Base-by-base conservation (phyloP, 2,797 vertebrate genomes). In the Phoxinus dragarum region DNA sequence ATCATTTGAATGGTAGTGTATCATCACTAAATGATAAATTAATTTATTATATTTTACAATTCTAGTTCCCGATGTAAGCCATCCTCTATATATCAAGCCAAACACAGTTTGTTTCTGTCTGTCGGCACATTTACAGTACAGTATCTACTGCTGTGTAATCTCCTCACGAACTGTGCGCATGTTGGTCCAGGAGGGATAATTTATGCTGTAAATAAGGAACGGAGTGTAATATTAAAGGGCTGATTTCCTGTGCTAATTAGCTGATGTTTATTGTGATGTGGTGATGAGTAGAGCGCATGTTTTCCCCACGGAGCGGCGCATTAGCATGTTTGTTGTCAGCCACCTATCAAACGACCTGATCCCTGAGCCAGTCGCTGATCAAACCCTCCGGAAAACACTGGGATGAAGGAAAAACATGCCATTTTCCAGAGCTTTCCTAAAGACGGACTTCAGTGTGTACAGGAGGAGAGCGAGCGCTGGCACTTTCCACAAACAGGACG, bases 191-290 rank as follows among this genome's bases (percentile, higher is more conserved):
- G 38, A 82, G 74, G 74, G 71, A 85, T 85, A 4, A 81, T 88
- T 59, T 67, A 64, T 40, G 61, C 44, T 6, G 67, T 80, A 78
- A 87, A 88, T 72, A 82, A 82, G 61, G 36, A 56, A 49, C n/a
- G 54, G 27, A 31, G 73, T 87, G 79, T 80, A 68, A 84, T 79
- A 78, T 84, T 84, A 88, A 31, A 78, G 74, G 40, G 36, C 38
- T 40, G 69, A 76, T 69, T 59, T 86, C 75, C 76, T 64, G 72
- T 21, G 80, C 61, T 76, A 21, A 61, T 84, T 68, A 81, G 64
- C 73, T 74, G 27, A 75, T 77, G 84, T 82, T 67, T 84, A 83
- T 75, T 84, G 81, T 49, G 9, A 34, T 31, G 42, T 49, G 42
- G 34, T 56, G 76, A 83, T 72, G 79, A 82, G 71, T 10, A 36